Percentiles rank a stretch among this genome's conserved stretches.
phyloP scores from a whole-genome alignment of 1,140 invertebrate species.

The Scaptomyza pallida region DNA sequence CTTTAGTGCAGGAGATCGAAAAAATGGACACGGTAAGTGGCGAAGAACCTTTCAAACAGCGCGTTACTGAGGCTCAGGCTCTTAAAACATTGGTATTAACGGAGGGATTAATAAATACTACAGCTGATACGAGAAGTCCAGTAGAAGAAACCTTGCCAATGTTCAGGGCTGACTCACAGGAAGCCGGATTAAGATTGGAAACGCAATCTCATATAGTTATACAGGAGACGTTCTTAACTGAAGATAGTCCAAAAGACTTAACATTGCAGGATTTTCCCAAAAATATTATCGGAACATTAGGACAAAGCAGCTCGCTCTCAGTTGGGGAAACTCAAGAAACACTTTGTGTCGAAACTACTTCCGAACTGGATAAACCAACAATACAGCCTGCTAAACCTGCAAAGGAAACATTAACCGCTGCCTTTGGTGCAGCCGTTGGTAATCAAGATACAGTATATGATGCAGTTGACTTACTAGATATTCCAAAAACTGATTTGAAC shows the following conservation, averaged over 20 bases:
- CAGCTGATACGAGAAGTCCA: conserved; percentile 67
- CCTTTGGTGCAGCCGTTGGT: conserved; percentile 38
- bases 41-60: neutral
- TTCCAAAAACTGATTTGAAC: neutral
- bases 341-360: conserved; percentile 42
- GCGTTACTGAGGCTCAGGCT: conserved; percentile 24
- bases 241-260: conserved; percentile 26
- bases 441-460: conserved; percentile 49
- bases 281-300: conserved; percentile 20
- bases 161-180: conserved; percentile 31
- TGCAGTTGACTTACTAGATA: conserved; percentile 12
- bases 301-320: conserved; percentile 38
- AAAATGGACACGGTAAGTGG: conserved; percentile 35
- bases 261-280: conserved; percentile 3
- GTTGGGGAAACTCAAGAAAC: conserved; percentile 56
- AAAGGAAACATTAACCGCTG: conserved; percentile 32
- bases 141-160: conserved; percentile 46
- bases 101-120: conserved; percentile 46
- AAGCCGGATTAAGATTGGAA: conserved; percentile 42
- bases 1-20: conserved; percentile 87
- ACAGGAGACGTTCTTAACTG: conserved; percentile 40
- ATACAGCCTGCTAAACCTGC: conserved; percentile 39
- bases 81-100: conserved; percentile 39
- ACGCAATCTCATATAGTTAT: conserved; percentile 43
- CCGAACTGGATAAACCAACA: conserved; percentile 21